These are phyloP conservation scores for Leiothrix lutea DNA, from an alignment of 2,113 vertebrate genomes.

Conservation along the genomic window DNA sequence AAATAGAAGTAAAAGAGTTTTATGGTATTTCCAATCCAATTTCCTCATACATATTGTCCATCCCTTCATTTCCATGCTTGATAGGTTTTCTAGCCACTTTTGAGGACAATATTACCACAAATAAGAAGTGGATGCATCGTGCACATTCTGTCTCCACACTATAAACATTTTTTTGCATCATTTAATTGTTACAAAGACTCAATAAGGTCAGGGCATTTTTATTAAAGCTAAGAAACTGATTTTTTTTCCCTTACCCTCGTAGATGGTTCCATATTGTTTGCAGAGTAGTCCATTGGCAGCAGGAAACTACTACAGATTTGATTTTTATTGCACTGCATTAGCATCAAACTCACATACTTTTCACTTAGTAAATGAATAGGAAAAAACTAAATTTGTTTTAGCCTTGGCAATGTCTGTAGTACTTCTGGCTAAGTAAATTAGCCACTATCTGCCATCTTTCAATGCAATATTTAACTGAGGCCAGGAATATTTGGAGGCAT, in stretches of 20 bases:
- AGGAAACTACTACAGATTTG: background rate
- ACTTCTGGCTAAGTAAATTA: slow-evolving; percentile 21
- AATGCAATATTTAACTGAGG: background rate
- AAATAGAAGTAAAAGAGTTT: background rate
- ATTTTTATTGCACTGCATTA: background rate
- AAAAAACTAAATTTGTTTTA: background rate
- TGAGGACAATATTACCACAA: background rate
- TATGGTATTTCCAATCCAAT: background rate
- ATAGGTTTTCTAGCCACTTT: background rate
- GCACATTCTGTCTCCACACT: background rate
- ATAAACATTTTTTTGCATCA: background rate
- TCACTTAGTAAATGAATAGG: background rate
- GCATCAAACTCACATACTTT: background rate
- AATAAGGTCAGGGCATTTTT: background rate
- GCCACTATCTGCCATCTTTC: background rate
- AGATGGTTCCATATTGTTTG: background rate
- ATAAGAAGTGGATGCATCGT: background rate
- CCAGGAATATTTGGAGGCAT: slow-evolving; percentile 3
- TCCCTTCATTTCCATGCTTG: background rate
- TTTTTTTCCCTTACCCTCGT: background rate
- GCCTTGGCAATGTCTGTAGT: background rate
- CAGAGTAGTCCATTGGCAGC: background rate
- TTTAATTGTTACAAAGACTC: background rate
- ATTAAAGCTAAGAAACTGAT: background rate
- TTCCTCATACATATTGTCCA: background rate